Conservation (phyloP, 2,888 invertebrate species). For the Tiliacea citrago region DNA sequence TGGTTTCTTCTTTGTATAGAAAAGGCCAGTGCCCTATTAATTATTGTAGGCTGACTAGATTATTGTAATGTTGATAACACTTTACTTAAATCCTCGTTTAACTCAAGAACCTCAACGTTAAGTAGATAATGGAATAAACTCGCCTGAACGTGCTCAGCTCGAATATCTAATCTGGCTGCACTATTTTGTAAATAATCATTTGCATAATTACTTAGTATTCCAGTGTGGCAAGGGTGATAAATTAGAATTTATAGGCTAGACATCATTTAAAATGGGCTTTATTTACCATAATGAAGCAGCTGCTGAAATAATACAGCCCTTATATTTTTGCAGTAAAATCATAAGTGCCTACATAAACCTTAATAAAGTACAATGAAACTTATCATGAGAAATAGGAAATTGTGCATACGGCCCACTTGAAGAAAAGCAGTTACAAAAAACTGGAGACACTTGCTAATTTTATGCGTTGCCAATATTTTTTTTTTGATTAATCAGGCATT, state of each 20-base stretch:
- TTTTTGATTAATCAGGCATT: background rate
- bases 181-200: slow-evolving; percentile 56
- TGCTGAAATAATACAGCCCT: slow-evolving; percentile 5
- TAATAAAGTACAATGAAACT: background rate
- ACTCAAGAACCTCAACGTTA: slow-evolving; percentile 19
- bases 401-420: background rate
- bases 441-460: background rate
- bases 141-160: slow-evolving; percentile 39
- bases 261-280: slow-evolving; percentile 27
- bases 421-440: background rate
- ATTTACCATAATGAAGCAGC: slow-evolving; percentile 19
- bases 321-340: background rate
- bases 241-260: slow-evolving; percentile 45
- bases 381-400: background rate
- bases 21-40: background rate
- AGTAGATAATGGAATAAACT: slow-evolving; percentile 50
- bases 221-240: slow-evolving; percentile 44
- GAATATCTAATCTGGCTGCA: slow-evolving; percentile 45
- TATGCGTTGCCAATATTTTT: background rate
- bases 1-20: background rate
- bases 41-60: slow-evolving; percentile 9
- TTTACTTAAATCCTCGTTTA: slow-evolving; percentile 23
- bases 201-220: slow-evolving; percentile 56
- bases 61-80: slow-evolving; percentile 13
- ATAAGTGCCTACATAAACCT: background rate